phyloP scores from a whole-genome alignment of 2,888 invertebrate species.

The Chelonus formosanus region DNA sequence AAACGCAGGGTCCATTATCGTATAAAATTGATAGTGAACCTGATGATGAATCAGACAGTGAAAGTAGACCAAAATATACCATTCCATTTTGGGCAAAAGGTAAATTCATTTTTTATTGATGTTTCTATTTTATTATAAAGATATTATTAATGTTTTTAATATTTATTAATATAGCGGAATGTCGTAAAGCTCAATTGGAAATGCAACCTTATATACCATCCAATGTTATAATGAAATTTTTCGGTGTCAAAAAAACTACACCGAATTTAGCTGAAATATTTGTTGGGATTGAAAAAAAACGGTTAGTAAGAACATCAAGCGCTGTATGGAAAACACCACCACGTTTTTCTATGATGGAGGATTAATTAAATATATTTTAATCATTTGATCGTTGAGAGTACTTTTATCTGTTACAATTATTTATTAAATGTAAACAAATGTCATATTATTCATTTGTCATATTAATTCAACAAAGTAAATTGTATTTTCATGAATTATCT shows the following conservation, averaged over 20 bases:
- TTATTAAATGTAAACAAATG: not conserved
- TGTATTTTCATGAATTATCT: no score
- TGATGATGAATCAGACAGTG: slow-evolving; percentile 59
- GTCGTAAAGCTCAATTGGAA: slow-evolving; percentile 65
- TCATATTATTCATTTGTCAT: no score
- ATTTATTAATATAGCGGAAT: slow-evolving; percentile 59
- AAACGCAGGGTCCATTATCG: slow-evolving; percentile 43
- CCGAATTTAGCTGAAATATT: slow-evolving; percentile 76
- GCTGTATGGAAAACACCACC: slow-evolving; percentile 80
- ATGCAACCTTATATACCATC: slow-evolving; percentile 66
- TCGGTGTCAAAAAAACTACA: slow-evolving; percentile 65
- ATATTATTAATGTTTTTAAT: not conserved
- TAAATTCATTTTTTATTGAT: slow-evolving; percentile 37
- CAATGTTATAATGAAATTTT: slow-evolving; percentile 69
- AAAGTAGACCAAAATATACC: slow-evolving; percentile 55
- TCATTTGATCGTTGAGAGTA: slow-evolving; percentile 7
- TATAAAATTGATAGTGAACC: slow-evolving; percentile 61
- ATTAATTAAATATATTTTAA: slow-evolving; percentile 12
- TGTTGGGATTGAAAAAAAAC: slow-evolving; percentile 72
- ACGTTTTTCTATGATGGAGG: slow-evolving; percentile 68
- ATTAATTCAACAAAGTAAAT: no score
- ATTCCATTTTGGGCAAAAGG: slow-evolving; percentile 59
- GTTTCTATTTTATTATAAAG: slow-evolving; percentile 2
- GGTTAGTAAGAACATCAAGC: slow-evolving; percentile 77
- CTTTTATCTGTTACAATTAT: slow-evolving; percentile 10